These are phyloP conservation scores for Megalops cyprinoides DNA, from an alignment of 2,797 vertebrate genomes.

Conservation along the genomic window DNA sequence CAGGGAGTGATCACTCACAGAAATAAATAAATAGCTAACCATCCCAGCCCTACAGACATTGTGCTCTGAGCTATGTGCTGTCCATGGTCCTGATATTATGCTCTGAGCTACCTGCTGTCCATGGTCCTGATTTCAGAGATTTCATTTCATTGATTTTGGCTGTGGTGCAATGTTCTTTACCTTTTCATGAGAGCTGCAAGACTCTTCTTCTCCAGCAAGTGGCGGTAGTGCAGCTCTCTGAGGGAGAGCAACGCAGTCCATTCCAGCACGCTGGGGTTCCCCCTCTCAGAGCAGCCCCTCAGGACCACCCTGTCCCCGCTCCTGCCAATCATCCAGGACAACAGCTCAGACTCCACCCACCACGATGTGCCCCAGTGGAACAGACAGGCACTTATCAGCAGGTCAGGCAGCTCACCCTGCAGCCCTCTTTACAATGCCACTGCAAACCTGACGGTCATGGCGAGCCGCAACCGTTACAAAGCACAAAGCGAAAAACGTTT, in stretches of 20 bases:
- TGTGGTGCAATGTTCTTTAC: conserved; percentile 42
- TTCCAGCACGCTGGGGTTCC: conserved; percentile 39
- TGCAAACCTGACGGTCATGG: background rate
- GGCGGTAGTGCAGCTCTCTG: conserved; percentile 52
- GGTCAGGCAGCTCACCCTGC: background rate
- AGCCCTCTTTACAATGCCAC: background rate
- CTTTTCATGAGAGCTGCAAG: conserved; percentile 55
- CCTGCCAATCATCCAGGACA: conserved; percentile 28
- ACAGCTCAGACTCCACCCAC: background rate
- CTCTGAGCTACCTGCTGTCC: background rate
- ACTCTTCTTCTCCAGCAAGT: conserved; percentile 56
- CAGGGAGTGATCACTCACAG: too few relatives aligned
- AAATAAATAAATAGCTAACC: too few relatives aligned
- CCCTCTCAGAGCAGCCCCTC: conserved; percentile 18
- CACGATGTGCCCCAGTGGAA: background rate
- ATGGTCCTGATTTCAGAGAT: background rate
- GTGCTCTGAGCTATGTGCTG: background rate
- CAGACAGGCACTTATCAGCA: background rate
- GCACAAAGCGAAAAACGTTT: background rate
- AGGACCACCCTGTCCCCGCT: conserved; percentile 33
- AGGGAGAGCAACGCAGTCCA: conserved; percentile 66
- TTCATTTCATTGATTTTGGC: background rate
- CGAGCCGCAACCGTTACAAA: background rate
- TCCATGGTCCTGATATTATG: background rate
- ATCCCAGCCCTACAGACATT: too few relatives aligned